Percentiles rank a stretch among this genome's conserved stretches.
Evolutionary conservation across 2,113 vertebrate species (phyloP).

Genomic region (Trogon melanurus): DNA sequence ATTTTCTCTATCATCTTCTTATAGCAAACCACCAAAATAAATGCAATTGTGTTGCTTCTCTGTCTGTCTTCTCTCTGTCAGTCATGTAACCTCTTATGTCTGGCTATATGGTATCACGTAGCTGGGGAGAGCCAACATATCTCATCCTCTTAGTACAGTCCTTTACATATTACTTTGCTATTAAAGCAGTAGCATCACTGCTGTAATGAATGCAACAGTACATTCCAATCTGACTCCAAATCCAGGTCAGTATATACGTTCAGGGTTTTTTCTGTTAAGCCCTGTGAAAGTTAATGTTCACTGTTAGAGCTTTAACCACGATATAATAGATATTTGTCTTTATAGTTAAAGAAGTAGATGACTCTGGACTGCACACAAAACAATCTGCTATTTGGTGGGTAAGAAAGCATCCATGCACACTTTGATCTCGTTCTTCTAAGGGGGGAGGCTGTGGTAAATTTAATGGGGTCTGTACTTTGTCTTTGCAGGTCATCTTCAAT

Average conservation of each 20-base stretch:
- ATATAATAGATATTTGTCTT: neutral
- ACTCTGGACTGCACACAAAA: neutral
- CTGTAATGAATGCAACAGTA: neutral
- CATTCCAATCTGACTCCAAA: neutral
- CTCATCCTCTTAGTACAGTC: neutral
- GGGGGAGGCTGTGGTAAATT: neutral
- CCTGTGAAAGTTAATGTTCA: neutral
- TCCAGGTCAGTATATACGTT: neutral
- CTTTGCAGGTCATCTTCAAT: conserved; percentile 45
- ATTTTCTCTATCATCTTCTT: neutral
- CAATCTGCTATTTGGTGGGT: neutral
- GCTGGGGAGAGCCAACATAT: fast-evolving
- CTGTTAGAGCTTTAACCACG: neutral
- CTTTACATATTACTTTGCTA: neutral
- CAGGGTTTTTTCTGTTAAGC: neutral
- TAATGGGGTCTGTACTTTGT: neutral
- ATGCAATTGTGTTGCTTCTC: neutral
- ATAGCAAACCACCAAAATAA: neutral
- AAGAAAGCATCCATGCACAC: neutral
- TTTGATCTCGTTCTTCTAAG: neutral
- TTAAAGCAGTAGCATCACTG: neutral
- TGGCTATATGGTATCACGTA: neutral
- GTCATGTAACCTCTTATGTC: neutral
- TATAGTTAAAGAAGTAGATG: neutral
- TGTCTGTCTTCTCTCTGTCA: neutral